Evolutionary conservation across 2,888 invertebrate genomes (phyloP).

Genomic region (Himalopsyche japonica): DNA sequence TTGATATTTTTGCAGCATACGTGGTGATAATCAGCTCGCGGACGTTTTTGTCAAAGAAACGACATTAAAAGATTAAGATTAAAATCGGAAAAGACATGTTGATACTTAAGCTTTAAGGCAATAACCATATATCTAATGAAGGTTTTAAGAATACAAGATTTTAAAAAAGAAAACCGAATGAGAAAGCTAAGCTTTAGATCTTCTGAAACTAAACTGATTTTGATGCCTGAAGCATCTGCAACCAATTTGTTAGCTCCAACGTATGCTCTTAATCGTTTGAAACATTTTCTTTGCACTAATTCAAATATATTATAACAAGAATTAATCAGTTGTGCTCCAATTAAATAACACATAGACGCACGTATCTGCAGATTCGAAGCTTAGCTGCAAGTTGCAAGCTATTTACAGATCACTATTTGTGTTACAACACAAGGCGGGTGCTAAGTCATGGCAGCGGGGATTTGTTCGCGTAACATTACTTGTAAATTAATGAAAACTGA

Average conservation of each 20-base stretch:
- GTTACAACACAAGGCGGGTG: neutral
- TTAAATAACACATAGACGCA: neutral
- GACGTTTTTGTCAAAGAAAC: too few relatives aligned
- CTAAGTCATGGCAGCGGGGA: neutral
- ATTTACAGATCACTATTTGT: neutral
- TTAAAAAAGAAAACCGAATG: too few relatives aligned
- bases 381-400: neutral
- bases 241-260: neutral
- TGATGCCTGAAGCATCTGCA: neutral
- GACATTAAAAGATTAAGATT: too few relatives aligned
- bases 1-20: too few relatives aligned
- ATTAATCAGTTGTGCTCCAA: neutral
- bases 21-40: too few relatives aligned
- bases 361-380: neutral
- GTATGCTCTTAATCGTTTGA: neutral
- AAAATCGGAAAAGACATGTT: too few relatives aligned
- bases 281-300: neutral
- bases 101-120: too few relatives aligned
- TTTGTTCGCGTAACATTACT: neutral
- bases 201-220: too few relatives aligned
- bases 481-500: neutral
- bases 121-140: too few relatives aligned
- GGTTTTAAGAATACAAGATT: too few relatives aligned
- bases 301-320: neutral
- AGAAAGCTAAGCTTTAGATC: too few relatives aligned